These are phyloP conservation scores for Clupea harengus DNA, from an alignment of 2,113 vertebrate species.

Conservation along the genomic window DNA sequence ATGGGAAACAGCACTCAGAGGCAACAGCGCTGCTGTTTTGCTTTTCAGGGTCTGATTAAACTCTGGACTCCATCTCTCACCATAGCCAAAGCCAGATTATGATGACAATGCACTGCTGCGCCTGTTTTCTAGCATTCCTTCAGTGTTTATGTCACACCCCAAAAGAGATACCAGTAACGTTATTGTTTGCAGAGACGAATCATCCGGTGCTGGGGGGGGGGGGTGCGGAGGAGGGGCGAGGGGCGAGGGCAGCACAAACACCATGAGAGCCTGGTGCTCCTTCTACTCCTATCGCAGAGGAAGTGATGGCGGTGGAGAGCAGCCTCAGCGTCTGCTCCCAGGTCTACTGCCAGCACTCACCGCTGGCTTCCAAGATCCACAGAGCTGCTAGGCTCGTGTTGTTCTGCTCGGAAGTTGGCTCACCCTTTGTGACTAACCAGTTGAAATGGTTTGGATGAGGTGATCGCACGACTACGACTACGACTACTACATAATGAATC, in stretches of 20 bases:
- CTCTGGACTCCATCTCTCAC: background rate
- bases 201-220: background rate
- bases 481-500: background rate
- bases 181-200: background rate
- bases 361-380: background rate
- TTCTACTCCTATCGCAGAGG: conserved; percentile 4
- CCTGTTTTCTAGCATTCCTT: background rate
- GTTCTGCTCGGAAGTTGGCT: background rate
- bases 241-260: background rate
- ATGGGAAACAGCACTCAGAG: background rate
- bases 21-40: background rate
- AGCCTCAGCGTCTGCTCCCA: background rate
- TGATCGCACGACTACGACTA: background rate
- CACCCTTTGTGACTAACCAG: background rate
- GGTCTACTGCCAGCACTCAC: background rate
- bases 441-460: background rate
- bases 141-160: background rate
- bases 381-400: background rate
- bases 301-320: conserved; percentile 3
- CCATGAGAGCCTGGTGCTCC: conserved; percentile 41
- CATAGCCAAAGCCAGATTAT: background rate
- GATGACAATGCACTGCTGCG: background rate
- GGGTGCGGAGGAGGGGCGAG: background rate
- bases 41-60: background rate
- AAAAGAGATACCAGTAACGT: background rate